These are phyloP conservation scores for Pseudococcus longispinus DNA, from an alignment of 2,888 invertebrate genomes.

Conservation along the genomic window DNA sequence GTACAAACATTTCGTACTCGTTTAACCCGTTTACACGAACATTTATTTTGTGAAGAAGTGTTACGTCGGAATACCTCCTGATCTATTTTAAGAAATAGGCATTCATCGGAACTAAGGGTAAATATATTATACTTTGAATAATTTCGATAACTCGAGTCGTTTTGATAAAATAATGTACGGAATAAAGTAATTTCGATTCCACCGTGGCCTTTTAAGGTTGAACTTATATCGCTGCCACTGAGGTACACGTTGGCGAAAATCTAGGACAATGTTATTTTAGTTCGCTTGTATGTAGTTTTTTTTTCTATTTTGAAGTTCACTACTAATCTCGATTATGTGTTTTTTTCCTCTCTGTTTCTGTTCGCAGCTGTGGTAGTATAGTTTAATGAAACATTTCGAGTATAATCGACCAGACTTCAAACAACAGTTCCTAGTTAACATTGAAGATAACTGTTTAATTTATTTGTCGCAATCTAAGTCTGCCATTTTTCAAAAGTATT, in stretches of 20 bases:
- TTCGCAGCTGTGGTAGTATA: slow-evolving; percentile 56
- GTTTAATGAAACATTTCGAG: slow-evolving; percentile 47
- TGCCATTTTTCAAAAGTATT: slow-evolving; percentile 57
- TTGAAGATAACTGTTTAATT: slow-evolving; percentile 52
- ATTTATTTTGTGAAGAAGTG: slow-evolving; percentile 37
- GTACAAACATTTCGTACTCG: slow-evolving; percentile 34
- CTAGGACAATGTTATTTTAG: slow-evolving; percentile 39
- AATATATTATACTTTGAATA: neutral
- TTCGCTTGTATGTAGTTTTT: neutral
- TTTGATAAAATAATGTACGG: neutral
- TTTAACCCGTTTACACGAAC: slow-evolving; percentile 27
- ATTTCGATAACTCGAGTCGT: neutral
- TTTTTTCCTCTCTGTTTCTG: slow-evolving; percentile 24
- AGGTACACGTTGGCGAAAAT: slow-evolving; percentile 22
- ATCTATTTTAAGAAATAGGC: slow-evolving; percentile 50
- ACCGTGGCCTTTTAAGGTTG: neutral
- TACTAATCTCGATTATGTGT: neutral
- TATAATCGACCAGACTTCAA: slow-evolving; percentile 51
- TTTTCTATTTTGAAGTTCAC: neutral
- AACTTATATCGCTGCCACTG: neutral
- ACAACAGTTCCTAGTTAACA: slow-evolving; percentile 57
- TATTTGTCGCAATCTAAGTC: slow-evolving; percentile 56
- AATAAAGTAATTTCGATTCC: neutral
- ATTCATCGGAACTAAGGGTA: slow-evolving; percentile 55
- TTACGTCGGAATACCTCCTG: slow-evolving; percentile 37